Conservation (phyloP, 2,888 invertebrate species). For the Agrochola macilenta region DNA sequence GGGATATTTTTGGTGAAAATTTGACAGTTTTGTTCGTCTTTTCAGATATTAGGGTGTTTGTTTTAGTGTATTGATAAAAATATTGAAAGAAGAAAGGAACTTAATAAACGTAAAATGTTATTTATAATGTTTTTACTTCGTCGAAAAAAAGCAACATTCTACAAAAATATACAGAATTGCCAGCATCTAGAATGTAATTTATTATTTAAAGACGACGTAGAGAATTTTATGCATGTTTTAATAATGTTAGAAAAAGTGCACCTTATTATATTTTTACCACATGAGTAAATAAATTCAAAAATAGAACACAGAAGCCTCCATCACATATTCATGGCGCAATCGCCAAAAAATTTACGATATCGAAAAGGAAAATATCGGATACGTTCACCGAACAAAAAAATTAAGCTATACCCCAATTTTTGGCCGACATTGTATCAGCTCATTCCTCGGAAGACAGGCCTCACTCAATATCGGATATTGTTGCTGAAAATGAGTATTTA, state of each 20-base stretch:
- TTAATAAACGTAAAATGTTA: conserved; percentile 2
- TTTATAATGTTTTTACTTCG: not conserved
- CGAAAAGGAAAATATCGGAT: conserved; percentile 68
- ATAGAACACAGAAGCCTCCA: conserved; percentile 53
- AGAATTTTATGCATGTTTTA: not conserved
- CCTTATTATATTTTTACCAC: conserved; percentile 31
- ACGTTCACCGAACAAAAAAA: conserved; percentile 68
- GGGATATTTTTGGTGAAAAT: conserved; percentile 17
- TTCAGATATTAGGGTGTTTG: not conserved
- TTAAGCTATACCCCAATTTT: conserved; percentile 69
- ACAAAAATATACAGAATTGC: not conserved
- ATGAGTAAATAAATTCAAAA: conserved; percentile 60
- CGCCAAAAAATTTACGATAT: conserved; percentile 67
- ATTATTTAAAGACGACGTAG: not conserved
- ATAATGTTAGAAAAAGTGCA: conserved; percentile 12
- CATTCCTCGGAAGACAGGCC: conserved; percentile 85
- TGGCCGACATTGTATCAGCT: conserved; percentile 73
- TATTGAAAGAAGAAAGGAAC: not conserved
- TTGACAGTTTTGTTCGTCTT: conserved; percentile 6
- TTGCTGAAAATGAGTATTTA: conserved; percentile 90
- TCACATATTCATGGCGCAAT: conserved; percentile 69
- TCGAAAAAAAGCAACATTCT: not conserved
- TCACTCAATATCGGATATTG: conserved; percentile 91
- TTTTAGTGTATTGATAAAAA: conserved; percentile 10
- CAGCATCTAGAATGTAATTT: not conserved